Conservation (phyloP, 53 echinoderm and acorn worm species). For the Actinopyga echinites region DNA sequence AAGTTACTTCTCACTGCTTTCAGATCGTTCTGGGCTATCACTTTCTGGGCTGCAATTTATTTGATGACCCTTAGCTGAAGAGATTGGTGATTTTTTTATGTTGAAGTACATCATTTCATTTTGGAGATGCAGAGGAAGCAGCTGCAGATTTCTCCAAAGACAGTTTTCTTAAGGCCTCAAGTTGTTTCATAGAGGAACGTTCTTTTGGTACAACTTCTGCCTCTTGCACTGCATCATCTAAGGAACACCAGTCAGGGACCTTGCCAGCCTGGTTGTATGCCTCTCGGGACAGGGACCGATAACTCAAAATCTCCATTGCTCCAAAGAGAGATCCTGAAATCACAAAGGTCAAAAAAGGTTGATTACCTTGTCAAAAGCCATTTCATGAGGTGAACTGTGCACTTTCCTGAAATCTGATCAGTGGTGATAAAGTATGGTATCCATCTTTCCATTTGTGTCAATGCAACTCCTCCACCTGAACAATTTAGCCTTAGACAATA, state of each 20-base stretch:
- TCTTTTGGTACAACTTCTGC: constrained; percentile 76
- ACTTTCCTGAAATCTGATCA: neutral
- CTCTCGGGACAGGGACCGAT: constrained; percentile 87
- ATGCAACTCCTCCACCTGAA: no score
- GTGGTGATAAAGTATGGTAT: neutral
- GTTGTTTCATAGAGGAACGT: constrained; percentile 63
- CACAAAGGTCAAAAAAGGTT: constrained; percentile 22
- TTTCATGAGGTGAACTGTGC: no score
- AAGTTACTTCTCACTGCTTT: no score
- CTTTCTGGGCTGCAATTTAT: no score
- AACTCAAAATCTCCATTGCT: constrained; percentile 86
- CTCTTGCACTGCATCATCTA: constrained; percentile 69
- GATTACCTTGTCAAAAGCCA: neutral
- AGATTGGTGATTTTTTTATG: no score
- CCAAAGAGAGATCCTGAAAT: constrained; percentile 93
- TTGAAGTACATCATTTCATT: neutral
- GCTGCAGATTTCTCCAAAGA: constrained; percentile 12
- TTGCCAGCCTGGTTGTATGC: constrained; percentile 80
- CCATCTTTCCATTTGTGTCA: no score
- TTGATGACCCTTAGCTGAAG: no score
- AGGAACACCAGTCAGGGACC: constrained; percentile 96
- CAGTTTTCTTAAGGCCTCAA: constrained; percentile 34
- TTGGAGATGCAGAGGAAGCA: neutral
- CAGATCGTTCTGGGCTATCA: no score
- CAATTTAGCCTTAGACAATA: no score